A percentile compares a stretch with the other conserved stretches of the same genome.
These are phyloP conservation scores for Misgurnus anguillicaudatus DNA, from an alignment of 2,113 vertebrate species.

Conservation along the genomic window DNA sequence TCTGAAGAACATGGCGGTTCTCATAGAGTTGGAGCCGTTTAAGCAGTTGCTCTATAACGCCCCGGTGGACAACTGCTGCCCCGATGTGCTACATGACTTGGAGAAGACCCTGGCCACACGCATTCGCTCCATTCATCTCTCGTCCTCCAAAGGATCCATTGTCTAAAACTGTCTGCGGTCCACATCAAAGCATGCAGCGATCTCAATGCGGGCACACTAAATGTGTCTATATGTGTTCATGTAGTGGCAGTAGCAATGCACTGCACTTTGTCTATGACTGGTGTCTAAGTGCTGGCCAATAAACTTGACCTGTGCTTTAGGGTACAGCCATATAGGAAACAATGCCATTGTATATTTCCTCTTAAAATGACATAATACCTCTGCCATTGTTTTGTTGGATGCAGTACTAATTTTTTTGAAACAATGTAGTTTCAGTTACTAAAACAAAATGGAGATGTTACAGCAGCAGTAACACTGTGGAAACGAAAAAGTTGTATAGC, in stretches of 20 bases:
- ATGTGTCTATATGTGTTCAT: constrained; percentile 27
- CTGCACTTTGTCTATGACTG: constrained; percentile 28
- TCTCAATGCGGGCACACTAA: background rate
- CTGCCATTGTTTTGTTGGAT: constrained; percentile 1
- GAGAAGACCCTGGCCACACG: constrained; percentile 91
- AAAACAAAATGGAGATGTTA: background rate
- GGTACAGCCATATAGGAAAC: constrained; percentile 36
- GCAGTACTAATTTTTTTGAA: background rate
- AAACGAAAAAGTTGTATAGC: too few species aligned
- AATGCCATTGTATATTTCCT: constrained; percentile 28
- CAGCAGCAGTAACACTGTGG: background rate
- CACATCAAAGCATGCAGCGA: constrained; percentile 16
- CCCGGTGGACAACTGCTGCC: constrained; percentile 81
- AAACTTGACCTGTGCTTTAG: constrained; percentile 23
- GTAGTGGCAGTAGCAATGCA: constrained; percentile 42
- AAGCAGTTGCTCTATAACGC: constrained; percentile 94
- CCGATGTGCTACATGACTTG: constrained; percentile 88
- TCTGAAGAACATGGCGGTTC: constrained; percentile 96
- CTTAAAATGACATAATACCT: background rate
- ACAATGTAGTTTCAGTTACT: background rate
- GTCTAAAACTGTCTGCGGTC: constrained; percentile 76
- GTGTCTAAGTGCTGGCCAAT: background rate
- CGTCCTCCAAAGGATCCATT: constrained; percentile 95
- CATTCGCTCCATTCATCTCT: constrained; percentile 97
- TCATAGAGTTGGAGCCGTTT: constrained; percentile 96